These are phyloP conservation scores for Choloepus didactylus DNA, from an alignment of 2,797 vertebrate genomes.

Conservation along the genomic window DNA sequence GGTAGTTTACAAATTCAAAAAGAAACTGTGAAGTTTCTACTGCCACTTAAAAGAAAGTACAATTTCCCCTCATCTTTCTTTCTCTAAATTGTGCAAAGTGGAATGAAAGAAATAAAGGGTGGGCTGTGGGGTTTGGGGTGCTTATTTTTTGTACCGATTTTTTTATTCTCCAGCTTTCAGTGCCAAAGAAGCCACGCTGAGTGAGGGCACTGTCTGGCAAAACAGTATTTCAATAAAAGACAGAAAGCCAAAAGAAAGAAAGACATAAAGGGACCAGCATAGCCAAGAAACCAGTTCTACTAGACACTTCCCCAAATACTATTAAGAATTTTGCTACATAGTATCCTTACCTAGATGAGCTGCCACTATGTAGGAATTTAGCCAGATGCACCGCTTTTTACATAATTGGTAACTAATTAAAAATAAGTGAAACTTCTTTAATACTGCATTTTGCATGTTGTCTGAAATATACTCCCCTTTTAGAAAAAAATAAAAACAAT, in stretches of 20 bases:
- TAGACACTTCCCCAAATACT: not conserved
- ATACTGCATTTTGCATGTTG: not conserved
- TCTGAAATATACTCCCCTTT: not conserved
- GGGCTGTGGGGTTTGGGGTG: not conserved
- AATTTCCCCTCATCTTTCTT: not conserved
- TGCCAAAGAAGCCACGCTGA: slow-evolving; percentile 76
- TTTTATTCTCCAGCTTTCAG: slow-evolving; percentile 79
- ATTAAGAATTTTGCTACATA: not conserved
- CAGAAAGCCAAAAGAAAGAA: slow-evolving; percentile 30
- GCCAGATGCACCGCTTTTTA: not conserved
- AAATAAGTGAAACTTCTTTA: not conserved
- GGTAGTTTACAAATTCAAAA: not conserved
- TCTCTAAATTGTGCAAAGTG: slow-evolving; percentile 7
- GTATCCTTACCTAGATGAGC: not conserved
- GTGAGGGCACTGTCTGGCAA: slow-evolving; percentile 55
- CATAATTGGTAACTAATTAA: not conserved
- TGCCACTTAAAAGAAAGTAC: not conserved
- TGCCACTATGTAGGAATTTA: not conserved
- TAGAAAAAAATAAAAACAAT: not conserved
- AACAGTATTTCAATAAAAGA: slow-evolving; percentile 85
- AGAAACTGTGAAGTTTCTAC: slow-evolving; percentile 1
- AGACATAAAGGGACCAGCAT: not conserved
- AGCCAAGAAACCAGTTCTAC: not conserved
- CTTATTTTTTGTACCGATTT: slow-evolving; percentile 81
- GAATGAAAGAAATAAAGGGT: not conserved